Evolutionary conservation across 2,888 invertebrate species (phyloP), one percentile per base, ranked within the genome.

Genomic region (Cerastoderma edule): DNA sequence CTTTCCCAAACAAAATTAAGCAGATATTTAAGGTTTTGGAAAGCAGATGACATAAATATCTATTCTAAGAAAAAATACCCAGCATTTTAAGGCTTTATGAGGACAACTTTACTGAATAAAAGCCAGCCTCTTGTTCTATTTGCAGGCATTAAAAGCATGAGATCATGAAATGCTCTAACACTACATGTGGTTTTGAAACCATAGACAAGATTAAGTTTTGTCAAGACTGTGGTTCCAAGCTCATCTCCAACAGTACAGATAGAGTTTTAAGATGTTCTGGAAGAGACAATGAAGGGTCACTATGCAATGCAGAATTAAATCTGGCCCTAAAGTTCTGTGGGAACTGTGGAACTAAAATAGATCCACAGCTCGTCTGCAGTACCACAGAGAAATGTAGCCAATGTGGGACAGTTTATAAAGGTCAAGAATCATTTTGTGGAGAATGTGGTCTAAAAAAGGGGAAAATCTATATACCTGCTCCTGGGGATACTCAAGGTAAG

Each of bases 181-280:
- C 46, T 35, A 30, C 22, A 4, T 78, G 78, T 57, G 74, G 71
- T 30, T 46, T 33, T 28, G 64, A 46, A 13, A 56, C 50, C 19
- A 33, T n/a, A 19, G 54, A 39, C 22, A 16, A 19, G 1, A 39
- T 63, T n/a, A 71, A 48, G 27, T 78, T 74, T 32, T 78, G 78
- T 50, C 71, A 32, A 13, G 65, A 78, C 48, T 78, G 78, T 71
- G 78, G 78, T 3, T 19, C 56, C 2, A 71, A 67, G 27, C 70
- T 78, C 44, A 64, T 39, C 0, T 50, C 64, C 16, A 30, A 44
- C n/a, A 54, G 46, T 10, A n/a, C 48, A 5, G 66, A 60, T 19
- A 13, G 30, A 13, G 67, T 74, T 27, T 71, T 74, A 8, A 50
- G 67, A 1, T 78, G 78, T 32, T 28, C 39, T 48, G 71, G 71